Evolutionary conservation across 2,888 invertebrate species (phyloP).

Genomic region (Erebia ligea): DNA sequence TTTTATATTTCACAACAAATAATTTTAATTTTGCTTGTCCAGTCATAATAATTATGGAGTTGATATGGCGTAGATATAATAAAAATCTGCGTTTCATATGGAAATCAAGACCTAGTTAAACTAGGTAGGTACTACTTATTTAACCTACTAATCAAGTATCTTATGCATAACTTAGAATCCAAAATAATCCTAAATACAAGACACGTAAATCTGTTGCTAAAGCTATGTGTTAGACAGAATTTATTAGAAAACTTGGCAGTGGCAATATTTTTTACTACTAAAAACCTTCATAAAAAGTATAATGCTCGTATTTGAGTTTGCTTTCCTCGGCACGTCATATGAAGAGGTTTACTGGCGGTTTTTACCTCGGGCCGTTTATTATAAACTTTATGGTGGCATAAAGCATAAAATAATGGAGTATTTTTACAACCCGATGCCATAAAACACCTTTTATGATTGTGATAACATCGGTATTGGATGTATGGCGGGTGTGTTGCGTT

Average conservation of each 20-base stretch:
- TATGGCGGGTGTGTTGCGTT: conserved; percentile 41
- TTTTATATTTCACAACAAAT: too few relatives aligned
- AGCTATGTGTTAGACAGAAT: neutral
- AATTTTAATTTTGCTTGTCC: too few relatives aligned
- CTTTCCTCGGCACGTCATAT: conserved; percentile 57
- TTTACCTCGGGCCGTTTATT: conserved; percentile 76
- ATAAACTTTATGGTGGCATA: conserved; percentile 78
- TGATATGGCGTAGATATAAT: too few relatives aligned
- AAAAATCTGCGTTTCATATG: too few relatives aligned
- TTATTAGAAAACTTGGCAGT: conserved; percentile 21
- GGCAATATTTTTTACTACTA: conserved; percentile 14
- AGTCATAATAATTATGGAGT: too few relatives aligned
- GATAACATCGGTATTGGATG: conserved; percentile 56
- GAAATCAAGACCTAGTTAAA: too few relatives aligned
- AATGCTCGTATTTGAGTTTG: conserved; percentile 28
- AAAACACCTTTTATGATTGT: conserved; percentile 76
- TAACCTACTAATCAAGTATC: too few relatives aligned
- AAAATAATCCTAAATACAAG: neutral
- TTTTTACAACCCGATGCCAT: conserved; percentile 75
- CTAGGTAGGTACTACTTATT: too few relatives aligned
- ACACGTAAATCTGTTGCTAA: neutral
- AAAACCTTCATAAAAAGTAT: conserved; percentile 20
- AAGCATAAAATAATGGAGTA: conserved; percentile 76
- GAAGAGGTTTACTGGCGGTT: conserved; percentile 63
- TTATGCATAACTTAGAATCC: neutral